Base-by-base conservation (phyloP, 2,113 vertebrate genomes). In the Otocyon megalotis region DNA sequence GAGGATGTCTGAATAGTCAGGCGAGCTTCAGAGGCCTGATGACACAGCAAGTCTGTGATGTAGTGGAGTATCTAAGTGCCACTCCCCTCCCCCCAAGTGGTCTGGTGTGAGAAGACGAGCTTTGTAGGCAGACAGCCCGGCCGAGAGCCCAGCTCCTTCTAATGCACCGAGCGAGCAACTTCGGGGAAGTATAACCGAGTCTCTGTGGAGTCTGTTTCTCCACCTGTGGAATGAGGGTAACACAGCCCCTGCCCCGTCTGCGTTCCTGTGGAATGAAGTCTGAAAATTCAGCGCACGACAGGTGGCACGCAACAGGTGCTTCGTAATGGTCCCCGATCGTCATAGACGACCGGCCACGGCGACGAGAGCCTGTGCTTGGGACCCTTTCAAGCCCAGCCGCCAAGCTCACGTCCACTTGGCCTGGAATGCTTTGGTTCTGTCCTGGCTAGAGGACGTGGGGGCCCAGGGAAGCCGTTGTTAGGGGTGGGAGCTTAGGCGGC, bases 231-330 rank as follows among this genome's bases (percentile, higher is more conserved):
- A 63, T 15, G 53, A 17, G 48, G 26, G 2, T 17, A 15, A 24
- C 0, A 2, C 0, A 3, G 9, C 4, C 3, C n/a, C 53, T 0
- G 3, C 72, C 24, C 53, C 37, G 0, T 22, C 0, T 11, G 30
- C 0, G 1, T 13, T 50, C 76, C 12, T 32, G 26, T 2, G 35
- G 43, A 65, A 1, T 12, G 81, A 30, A 24, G 35, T 8, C 3
- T 19, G 81, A 8, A 62, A 24, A 26, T 43, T 2, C 9, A 43
- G 76, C 82, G 35, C 65, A 24, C 13, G 54, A 48, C 24, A 8
- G 62, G 79, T 2, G 4, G 67, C 3, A 0, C 0, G 19, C 2
- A 11, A 19, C 24, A 7, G 9, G 58, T 24, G 11, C 60, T 30
- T 50, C 1, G 15, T 24, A 6, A n/a, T 1, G 26, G 60, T 8